Evolutionary conservation across 2,113 vertebrate species (phyloP).

Genomic region (Dicrurus megarhynchus): DNA sequence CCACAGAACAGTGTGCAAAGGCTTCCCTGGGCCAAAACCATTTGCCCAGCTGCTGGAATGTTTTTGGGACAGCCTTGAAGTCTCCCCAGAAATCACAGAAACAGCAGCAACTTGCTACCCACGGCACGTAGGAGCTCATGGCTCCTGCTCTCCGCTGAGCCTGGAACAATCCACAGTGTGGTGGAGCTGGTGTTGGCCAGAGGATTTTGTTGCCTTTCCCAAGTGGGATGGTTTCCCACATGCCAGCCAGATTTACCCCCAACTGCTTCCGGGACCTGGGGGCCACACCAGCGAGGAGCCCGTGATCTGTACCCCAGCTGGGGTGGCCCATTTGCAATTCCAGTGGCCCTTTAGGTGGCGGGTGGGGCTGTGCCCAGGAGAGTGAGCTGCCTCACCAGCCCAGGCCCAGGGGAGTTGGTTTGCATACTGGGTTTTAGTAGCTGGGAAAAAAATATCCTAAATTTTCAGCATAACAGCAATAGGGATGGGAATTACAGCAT

Average conservation of each 20-base stretch:
- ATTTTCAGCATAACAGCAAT: background rate
- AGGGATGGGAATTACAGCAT: background rate
- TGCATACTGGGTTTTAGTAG: background rate
- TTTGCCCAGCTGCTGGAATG: background rate
- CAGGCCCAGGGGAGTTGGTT: background rate
- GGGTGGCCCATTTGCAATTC: background rate
- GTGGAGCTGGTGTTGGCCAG: accelerated
- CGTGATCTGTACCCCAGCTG: accelerated
- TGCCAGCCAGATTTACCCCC: background rate
- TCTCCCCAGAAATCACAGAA: background rate
- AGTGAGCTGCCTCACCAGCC: accelerated
- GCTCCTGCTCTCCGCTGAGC: background rate
- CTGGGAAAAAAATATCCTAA: background rate
- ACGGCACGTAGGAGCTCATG: accelerated
- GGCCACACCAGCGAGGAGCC: background rate
- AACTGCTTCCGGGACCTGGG: background rate
- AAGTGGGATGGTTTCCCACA: accelerated
- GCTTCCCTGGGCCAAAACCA: accelerated
- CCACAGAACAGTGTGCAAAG: accelerated
- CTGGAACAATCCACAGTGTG: accelerated
- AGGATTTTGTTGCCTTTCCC: background rate
- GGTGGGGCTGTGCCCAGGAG: background rate
- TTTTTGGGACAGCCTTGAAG: background rate
- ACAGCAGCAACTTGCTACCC: accelerated
- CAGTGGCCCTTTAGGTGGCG: background rate